These are phyloP conservation scores for Leucozona laternaria DNA, from an alignment of 2,888 invertebrate species.

Conservation along the genomic window DNA sequence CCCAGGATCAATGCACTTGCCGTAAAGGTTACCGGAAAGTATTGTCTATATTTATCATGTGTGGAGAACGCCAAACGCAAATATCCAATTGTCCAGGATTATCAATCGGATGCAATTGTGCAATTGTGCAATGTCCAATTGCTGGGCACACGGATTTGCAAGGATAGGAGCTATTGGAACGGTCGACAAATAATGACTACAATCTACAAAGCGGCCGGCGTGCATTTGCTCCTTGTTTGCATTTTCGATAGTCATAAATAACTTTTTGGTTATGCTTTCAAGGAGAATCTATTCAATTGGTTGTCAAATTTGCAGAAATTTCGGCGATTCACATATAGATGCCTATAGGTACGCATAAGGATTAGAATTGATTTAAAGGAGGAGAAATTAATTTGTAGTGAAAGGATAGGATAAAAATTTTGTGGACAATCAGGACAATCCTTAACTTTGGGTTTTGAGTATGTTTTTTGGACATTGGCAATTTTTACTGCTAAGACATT, in stretches of 20 bases:
- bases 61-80: slow-evolving; percentile 47
- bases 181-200: slow-evolving; percentile 53
- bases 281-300: slow-evolving; percentile 52
- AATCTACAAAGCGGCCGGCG: slow-evolving; percentile 44
- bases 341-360: not conserved
- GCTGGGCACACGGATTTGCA: slow-evolving; percentile 57
- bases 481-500: no score
- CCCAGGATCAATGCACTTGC: slow-evolving; percentile 37
- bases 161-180: slow-evolving; percentile 14
- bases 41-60: slow-evolving; percentile 62
- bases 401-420: no score
- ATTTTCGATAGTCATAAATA: slow-evolving; percentile 71
- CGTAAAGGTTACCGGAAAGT: slow-evolving; percentile 51
- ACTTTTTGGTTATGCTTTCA: slow-evolving; percentile 48
- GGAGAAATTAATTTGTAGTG: no score
- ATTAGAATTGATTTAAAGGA: not conserved
- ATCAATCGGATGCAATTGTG: slow-evolving; percentile 67
- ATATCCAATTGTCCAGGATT: slow-evolving; percentile 55
- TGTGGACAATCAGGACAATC: no score
- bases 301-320: slow-evolving; percentile 53
- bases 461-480: no score
- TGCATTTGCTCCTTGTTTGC: slow-evolving; percentile 66
- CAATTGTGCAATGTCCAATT: slow-evolving; percentile 53
- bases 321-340: slow-evolving; percentile 11
- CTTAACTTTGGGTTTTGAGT: no score